Base-by-base conservation (phyloP, 2,797 vertebrate species). In the Mormyrops boulengeri region DNA sequence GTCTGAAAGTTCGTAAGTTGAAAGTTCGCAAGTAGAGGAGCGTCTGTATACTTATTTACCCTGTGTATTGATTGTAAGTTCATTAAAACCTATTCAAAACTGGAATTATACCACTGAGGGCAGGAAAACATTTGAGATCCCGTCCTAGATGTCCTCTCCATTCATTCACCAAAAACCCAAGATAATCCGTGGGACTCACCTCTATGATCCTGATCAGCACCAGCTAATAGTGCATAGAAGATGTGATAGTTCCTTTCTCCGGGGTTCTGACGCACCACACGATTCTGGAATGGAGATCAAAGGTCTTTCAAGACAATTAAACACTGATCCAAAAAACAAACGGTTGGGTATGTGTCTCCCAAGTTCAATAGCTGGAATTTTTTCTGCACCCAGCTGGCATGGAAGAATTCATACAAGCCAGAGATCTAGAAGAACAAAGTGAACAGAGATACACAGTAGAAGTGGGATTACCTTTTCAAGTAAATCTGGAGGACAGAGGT, bases 191-290 rank as follows among this genome's bases (percentile, higher is more conserved):
- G 77, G 7, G 77, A 82, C 38, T 95, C 94, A 98, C 98, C 97
- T 96, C 96, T 97, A 88, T 97, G 95, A 41, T 97, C 96, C 91
- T 95, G 93, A 0, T 89, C 96, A 82, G 97, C 94, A 90, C 97
- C 98, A 38, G 97, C 96, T 91, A 98, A 94, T 88, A 98, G 93
- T 90, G 97, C 97, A 44, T 98, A 98, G 94, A 98, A 98, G 92
- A 98, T 97, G 94, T 98, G 98, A 93, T 97, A 98, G 94, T 98
- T 98, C 91, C 97, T 94, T 94, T 98, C 98, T 62, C 97, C 97
- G 0, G 97, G 98, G 92, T 98, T 98, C 94, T 98, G 98, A 90
- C 98, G 95, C 19, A 97, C 97, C 91, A 98, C 98, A 49, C 98
- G 97, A 90, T 98, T 98, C 98, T 98, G 93, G 85, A 94, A 93